Base-by-base conservation (phyloP, 2,888 invertebrate genomes). In the Leucophenga montana region DNA sequence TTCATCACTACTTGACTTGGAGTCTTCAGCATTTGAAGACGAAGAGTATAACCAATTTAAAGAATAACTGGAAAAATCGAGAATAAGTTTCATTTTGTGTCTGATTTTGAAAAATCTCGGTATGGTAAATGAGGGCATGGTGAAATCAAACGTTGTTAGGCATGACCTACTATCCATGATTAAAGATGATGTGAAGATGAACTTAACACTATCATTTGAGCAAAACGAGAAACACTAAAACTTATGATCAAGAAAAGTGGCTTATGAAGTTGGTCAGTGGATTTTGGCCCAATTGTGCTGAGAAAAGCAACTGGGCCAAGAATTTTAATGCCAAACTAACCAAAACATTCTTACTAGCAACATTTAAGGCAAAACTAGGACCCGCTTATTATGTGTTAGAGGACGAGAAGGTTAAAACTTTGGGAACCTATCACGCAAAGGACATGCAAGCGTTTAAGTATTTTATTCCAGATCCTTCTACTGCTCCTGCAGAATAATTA, bases 341-440 rank as follows among this genome's bases (percentile, higher is more conserved):
- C 31, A 27, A 4, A 14, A 4, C 8, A 14, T 56, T 8, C 6
- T 27, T 56, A n/a, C 6, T 5, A 18, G 9, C 57, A 18, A 8
- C 4, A 3, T 27, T 61, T 9, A 27, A 16, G 27, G 31, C n/a
- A 5, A 33, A 61, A 11, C 14, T 61, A 31, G 61, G 61, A 31
- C 9, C 6, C n/a, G 2, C 14, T 14, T 61, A 61, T 33, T 61
- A 61, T 33, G 33, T 11, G 2, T 33, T 61, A 13, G 61, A 61
- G 27, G 61, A 61, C 31, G 3, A 6, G n/a, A 2, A 61, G n/a
- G 61, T 3, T 9, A 2, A n/a, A 27, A 13, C 2, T 6, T 2
- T 61, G 2, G 61, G 61, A 3, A 61, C 61, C 6, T 61, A 61
- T 61, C 61, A 61, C 27, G 61, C 61, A 5, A 61, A 61, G 5